Conservation (phyloP, 2,113 vertebrate genomes). For the Murina feae region DNA sequence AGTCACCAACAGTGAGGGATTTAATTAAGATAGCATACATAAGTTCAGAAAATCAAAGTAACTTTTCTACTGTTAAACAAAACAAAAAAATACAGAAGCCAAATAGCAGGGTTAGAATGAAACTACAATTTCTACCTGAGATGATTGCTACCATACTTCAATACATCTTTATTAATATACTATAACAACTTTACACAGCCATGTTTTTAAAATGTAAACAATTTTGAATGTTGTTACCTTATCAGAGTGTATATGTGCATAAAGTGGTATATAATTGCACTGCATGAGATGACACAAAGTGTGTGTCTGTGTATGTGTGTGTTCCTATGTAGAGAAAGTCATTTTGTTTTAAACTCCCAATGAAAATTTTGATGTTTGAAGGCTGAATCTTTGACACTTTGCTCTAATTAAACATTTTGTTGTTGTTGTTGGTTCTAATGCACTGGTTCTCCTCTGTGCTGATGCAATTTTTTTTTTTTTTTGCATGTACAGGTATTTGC, state of each 20-base stretch:
- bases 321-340: background rate
- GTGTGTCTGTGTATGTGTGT: background rate
- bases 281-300: fast-evolving
- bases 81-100: no score
- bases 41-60: no score
- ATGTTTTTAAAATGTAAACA: background rate
- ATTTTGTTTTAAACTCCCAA: background rate
- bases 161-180: no score
- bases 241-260: background rate
- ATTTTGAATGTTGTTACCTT: background rate
- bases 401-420: background rate
- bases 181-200: background rate
- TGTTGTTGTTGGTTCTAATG: background rate
- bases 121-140: no score
- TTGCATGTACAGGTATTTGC: background rate
- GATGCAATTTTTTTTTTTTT: slow-evolving; percentile 31
- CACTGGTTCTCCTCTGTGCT: background rate
- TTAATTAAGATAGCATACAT: no score
- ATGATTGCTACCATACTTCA: no score
- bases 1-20: no score
- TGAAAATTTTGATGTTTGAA: background rate
- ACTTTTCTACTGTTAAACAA: no score
- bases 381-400: background rate
- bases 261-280: background rate
- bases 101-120: no score